phyloP scores from a whole-genome alignment of 2,113 vertebrate species.

The Bos indicus region DNA sequence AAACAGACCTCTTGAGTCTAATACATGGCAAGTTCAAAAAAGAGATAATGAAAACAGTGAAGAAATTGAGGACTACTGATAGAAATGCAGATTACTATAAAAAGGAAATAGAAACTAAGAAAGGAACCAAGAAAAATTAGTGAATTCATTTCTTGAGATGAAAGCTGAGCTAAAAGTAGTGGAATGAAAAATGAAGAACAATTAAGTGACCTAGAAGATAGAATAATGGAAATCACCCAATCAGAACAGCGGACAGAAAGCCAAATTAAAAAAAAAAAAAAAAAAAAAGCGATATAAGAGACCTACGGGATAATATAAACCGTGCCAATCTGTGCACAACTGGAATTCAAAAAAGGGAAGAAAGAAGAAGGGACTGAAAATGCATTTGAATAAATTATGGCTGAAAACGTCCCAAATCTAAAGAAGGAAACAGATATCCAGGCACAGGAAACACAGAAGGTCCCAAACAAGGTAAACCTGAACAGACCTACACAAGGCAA shows the following conservation, averaged over 20 bases:
- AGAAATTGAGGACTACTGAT: not conserved
- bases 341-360: not conserved
- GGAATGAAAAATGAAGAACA: not conserved
- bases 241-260: not conserved
- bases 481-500: not conserved
- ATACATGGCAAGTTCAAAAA: not conserved
- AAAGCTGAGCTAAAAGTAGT: not conserved
- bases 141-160: not conserved
- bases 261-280: not conserved
- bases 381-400: not conserved
- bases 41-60: not conserved
- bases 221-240: not conserved
- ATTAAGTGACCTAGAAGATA: not conserved
- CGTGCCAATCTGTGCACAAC: accelerated
- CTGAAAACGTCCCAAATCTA: not conserved
- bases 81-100: not conserved
- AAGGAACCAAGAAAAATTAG: not conserved
- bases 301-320: not conserved
- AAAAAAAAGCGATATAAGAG: not conserved
- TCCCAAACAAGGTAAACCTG: not conserved
- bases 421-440: not conserved
- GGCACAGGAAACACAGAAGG: not conserved
- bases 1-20: not conserved
- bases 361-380: not conserved
- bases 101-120: not conserved